These are phyloP conservation scores for Strix uralensis DNA, from an alignment of 2,113 vertebrate genomes.

Conservation along the genomic window DNA sequence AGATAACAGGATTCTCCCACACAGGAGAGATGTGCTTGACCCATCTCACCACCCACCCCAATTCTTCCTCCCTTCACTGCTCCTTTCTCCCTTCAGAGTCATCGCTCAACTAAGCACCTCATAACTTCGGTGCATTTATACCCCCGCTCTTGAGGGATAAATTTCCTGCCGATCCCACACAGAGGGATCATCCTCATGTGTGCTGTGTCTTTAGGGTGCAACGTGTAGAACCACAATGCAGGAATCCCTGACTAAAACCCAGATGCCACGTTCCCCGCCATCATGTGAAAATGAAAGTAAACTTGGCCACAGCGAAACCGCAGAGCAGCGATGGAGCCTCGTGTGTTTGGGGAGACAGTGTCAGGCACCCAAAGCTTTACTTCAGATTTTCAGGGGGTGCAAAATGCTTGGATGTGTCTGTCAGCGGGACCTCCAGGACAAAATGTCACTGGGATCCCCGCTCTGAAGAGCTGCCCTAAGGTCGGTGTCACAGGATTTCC, in stretches of 20 bases:
- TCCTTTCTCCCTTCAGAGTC: neutral
- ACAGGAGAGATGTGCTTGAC: neutral
- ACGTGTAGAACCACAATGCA: fast-evolving
- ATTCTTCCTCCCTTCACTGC: neutral
- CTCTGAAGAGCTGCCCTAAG: neutral
- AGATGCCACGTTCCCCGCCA: neutral
- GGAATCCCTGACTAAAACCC: neutral
- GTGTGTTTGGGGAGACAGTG: neutral
- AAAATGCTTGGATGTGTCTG: neutral
- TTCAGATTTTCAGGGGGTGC: neutral
- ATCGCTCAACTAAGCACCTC: neutral
- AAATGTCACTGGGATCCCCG: neutral
- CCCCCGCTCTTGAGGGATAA: neutral
- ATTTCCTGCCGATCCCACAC: neutral
- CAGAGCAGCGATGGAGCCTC: neutral
- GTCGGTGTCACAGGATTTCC: neutral
- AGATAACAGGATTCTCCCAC: neutral
- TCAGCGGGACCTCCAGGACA: neutral
- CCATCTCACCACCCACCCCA: neutral
- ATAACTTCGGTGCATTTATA: neutral
- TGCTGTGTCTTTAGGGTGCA: neutral
- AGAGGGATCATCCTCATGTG: neutral
- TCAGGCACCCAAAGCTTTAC: neutral
- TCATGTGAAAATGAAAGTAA: neutral
- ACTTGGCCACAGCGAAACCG: neutral